Evolutionary conservation across 2,113 vertebrate species (phyloP).

Genomic region (Drymodes brunneopygia): DNA sequence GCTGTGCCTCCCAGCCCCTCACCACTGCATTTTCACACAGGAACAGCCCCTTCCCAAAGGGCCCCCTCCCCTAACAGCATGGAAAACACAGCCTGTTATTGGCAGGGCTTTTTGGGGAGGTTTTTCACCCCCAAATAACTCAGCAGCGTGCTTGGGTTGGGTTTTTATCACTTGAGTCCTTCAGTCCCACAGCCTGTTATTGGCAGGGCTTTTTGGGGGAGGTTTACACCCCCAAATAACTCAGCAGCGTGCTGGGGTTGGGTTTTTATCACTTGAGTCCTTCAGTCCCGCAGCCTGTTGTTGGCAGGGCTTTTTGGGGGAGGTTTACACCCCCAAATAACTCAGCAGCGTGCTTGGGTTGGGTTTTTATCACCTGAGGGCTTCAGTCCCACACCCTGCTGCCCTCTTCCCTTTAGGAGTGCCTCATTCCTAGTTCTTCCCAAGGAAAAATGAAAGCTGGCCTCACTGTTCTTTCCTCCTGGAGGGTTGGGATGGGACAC

Average conservation of each 20-base stretch:
- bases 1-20: conserved; percentile 62
- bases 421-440: neutral
- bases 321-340: neutral
- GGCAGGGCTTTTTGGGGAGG: neutral
- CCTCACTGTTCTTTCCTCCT: neutral
- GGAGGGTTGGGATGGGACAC: neutral
- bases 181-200: no score
- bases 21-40: conserved; percentile 62
- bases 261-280: no score
- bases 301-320: neutral
- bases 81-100: neutral
- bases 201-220: neutral
- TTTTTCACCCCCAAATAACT: neutral
- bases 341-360: neutral
- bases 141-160: neutral
- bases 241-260: neutral
- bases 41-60: conserved; percentile 41
- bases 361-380: neutral
- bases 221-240: neutral
- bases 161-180: neutral
- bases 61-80: conserved; percentile 16
- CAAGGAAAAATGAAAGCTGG: neutral
- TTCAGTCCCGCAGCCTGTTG: rapidly evolving
- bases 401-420: neutral
- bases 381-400: neutral